These are phyloP conservation scores for Polymixis lichenea DNA, from an alignment of 2,888 invertebrate species.

Conservation along the genomic window DNA sequence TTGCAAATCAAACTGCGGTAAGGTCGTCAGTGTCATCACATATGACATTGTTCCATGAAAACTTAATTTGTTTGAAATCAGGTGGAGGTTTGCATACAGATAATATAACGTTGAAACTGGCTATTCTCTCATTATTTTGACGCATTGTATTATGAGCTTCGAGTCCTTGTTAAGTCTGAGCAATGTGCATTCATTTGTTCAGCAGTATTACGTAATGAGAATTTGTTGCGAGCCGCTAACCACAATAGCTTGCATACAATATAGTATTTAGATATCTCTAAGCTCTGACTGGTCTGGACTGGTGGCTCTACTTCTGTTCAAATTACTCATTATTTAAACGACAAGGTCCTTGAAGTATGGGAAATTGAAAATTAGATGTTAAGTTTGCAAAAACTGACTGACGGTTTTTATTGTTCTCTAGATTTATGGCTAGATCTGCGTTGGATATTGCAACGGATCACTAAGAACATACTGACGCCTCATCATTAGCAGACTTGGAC, in stretches of 20 bases:
- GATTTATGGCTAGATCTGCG: not conserved
- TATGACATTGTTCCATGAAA: not conserved
- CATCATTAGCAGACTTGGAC: not conserved
- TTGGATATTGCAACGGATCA: not conserved
- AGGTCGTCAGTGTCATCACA: constrained; percentile 2
- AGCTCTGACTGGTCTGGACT: not conserved
- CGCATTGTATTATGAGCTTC: constrained; percentile 29
- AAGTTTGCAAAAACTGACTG: constrained; percentile 1
- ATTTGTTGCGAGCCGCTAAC: constrained; percentile 47
- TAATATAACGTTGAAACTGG: constrained; percentile 16
- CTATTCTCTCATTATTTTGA: constrained; percentile 32
- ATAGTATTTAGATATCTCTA: constrained; percentile 29
- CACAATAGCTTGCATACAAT: constrained; percentile 36
- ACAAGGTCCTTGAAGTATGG: constrained; percentile 6
- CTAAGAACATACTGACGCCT: not conserved
- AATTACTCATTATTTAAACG: constrained; percentile 26
- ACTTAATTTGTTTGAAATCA: constrained; percentile 10
- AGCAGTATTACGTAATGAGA: constrained; percentile 47
- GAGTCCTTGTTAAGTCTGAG: constrained; percentile 52
- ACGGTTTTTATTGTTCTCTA: not conserved
- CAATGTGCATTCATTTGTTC: constrained; percentile 57
- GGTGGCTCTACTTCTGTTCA: constrained; percentile 16
- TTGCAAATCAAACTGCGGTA: not conserved
- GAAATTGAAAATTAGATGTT: not conserved
- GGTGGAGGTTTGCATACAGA: not conserved